Conservation (phyloP, 2,797 vertebrate species). For the Poeciliopsis gracilis region DNA sequence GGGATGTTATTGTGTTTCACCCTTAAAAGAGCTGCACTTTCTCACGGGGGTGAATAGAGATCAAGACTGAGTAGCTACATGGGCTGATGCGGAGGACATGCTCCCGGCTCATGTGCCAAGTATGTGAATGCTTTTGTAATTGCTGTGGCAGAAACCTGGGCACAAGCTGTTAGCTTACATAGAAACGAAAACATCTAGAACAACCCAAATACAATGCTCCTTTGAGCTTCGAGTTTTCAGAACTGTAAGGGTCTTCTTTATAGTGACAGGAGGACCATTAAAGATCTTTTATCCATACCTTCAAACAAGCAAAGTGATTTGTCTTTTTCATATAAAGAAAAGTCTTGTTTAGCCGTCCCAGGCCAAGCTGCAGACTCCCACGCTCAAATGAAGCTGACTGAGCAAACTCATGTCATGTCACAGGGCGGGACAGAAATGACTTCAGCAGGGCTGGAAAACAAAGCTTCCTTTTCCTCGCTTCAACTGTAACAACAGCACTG, state of each 20-base stretch:
- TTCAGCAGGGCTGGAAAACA: constrained; percentile 48
- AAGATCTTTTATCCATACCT: constrained; percentile 34
- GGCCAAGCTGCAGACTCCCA: constrained; percentile 54
- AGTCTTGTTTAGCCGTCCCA: constrained; percentile 48
- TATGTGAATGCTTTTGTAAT: constrained; percentile 62
- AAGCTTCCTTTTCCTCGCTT: constrained; percentile 49
- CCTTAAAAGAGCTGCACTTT: constrained; percentile 72
- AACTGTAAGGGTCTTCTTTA: not conserved
- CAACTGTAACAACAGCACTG: constrained; percentile 24
- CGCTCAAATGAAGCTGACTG: constrained; percentile 40
- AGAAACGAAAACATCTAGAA: constrained; percentile 30
- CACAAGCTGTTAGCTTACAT: constrained; percentile 37
- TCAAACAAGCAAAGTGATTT: constrained; percentile 55
- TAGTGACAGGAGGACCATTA: not conserved
- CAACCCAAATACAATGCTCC: constrained; percentile 13
- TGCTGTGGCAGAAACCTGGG: constrained; percentile 43
- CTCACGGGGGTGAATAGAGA: constrained; percentile 65
- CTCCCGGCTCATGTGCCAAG: constrained; percentile 56
- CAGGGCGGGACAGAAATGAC: constrained; percentile 46
- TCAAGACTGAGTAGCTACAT: constrained; percentile 80
- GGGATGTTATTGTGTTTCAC: constrained; percentile 20
- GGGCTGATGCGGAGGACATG: constrained; percentile 58
- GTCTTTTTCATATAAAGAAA: constrained; percentile 64
- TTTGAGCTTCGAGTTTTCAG: not conserved
- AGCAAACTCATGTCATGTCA: constrained; percentile 55